A percentile compares a stretch with the other conserved stretches of the same genome.
Conservation (phyloP, 2,888 invertebrate species). For the Plebejus anna region DNA sequence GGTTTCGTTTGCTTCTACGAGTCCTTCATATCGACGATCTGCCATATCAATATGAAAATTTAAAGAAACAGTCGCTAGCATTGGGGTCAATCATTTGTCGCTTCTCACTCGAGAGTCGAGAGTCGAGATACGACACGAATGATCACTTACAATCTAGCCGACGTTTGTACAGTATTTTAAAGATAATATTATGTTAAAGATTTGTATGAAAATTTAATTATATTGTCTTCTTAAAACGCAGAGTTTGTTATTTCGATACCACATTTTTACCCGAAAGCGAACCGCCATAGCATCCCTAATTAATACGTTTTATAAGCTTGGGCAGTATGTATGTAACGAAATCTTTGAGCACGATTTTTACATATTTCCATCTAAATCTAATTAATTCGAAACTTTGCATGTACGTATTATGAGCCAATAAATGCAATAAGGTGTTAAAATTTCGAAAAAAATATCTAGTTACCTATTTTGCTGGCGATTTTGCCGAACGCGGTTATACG, state of each 20-base stretch:
- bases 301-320: no score
- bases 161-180: constrained; percentile 88
- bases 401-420: no score
- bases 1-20: constrained; percentile 60
- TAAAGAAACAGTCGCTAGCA: constrained; percentile 58
- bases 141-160: constrained; percentile 63
- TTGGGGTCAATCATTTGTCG: constrained; percentile 64
- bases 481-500: no score
- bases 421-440: no score
- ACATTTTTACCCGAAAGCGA: not conserved
- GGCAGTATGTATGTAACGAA: no score
- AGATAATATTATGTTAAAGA: constrained; percentile 87
- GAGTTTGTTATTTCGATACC: constrained; percentile 45
- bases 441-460: no score
- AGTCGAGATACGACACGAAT: constrained; percentile 46
- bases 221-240: constrained; percentile 77
- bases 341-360: no score
- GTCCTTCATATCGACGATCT: constrained; percentile 84
- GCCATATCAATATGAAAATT: constrained; percentile 82
- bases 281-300: no score
- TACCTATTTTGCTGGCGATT: no score
- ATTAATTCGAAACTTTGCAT: no score
- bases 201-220: constrained; percentile 89
- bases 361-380: no score
- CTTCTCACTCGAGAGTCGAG: not conserved